phyloP scores from a whole-genome alignment of 2,113 vertebrate genomes.

The Ellobius talpinus region DNA sequence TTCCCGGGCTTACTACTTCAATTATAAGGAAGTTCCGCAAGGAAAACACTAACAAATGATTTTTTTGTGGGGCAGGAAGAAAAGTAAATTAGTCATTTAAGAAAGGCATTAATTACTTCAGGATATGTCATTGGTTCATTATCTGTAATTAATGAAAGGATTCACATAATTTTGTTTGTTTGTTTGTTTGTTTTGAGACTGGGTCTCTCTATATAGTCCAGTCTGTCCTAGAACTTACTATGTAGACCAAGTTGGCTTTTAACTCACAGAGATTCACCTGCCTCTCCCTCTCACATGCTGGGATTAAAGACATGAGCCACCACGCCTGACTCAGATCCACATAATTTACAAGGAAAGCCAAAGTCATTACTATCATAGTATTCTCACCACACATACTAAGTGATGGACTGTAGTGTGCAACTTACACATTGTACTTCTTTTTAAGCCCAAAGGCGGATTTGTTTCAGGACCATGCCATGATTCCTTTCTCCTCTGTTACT shows the following conservation, averaged over 20 bases:
- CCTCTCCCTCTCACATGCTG: not conserved
- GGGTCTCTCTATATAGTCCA: not conserved
- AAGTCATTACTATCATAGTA: not conserved
- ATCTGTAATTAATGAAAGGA: conserved; percentile 36
- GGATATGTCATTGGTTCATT: not conserved
- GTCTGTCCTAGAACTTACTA: not conserved
- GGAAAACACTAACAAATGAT: not conserved
- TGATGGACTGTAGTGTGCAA: not conserved
- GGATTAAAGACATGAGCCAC: not conserved
- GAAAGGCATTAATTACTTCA: not conserved
- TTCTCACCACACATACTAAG: not conserved
- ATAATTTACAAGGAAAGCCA: not conserved
- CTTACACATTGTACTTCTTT: not conserved
- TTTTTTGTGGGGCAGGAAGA: not conserved
- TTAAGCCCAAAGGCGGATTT: not conserved
- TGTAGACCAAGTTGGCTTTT: not conserved
- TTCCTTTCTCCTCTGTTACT: not conserved
- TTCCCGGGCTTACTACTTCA: not conserved
- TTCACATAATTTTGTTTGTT: not conserved
- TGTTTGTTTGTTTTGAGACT: not conserved
- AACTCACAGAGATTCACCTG: not conserved
- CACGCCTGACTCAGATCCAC: no score
- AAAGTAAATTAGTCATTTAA: not conserved
- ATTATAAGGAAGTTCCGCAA: conserved; percentile 46
- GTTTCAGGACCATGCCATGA: not conserved